Percentiles rank a stretch among this genome's conserved stretches.
These are phyloP conservation scores for Panopea generosa DNA, from an alignment of 2,888 invertebrate species.

Conservation along the genomic window DNA sequence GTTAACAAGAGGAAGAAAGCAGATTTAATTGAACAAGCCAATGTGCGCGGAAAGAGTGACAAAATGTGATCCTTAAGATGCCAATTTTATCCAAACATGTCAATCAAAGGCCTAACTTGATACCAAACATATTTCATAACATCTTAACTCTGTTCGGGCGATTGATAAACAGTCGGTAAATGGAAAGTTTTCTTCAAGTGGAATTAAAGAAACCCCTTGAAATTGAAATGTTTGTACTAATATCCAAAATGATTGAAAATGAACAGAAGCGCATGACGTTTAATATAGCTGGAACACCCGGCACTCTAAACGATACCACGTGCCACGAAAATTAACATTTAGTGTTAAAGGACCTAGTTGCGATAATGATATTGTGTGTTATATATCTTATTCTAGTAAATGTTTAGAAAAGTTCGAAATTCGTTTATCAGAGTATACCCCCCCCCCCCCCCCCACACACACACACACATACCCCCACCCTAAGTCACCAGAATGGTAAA, in stretches of 20 bases:
- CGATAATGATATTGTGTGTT: not conserved
- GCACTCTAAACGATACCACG: slow-evolving; percentile 6
- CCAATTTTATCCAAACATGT: slow-evolving; percentile 61
- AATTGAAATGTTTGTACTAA: slow-evolving; percentile 44
- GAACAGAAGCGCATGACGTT: slow-evolving; percentile 4
- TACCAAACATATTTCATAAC: slow-evolving; percentile 64
- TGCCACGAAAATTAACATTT: not conserved
- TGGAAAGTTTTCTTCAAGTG: slow-evolving; percentile 47
- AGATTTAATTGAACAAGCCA: slow-evolving; percentile 59
- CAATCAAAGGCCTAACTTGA: slow-evolving; percentile 56
- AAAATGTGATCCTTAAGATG: slow-evolving; percentile 49
- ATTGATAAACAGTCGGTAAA: slow-evolving; percentile 53
- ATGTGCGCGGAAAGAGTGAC: slow-evolving; percentile 44
- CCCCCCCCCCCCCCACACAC: too few relatives aligned
- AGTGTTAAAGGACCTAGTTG: not conserved
- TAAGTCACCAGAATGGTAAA: too few relatives aligned
- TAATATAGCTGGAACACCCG: slow-evolving; percentile 18
- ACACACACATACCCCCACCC: too few relatives aligned
- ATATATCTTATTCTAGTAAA: too few relatives aligned
- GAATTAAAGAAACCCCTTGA: slow-evolving; percentile 37
- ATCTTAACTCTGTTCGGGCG: slow-evolving; percentile 32
- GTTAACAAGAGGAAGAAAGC: slow-evolving; percentile 19
- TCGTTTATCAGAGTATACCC: too few relatives aligned
- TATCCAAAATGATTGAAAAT: slow-evolving; percentile 25
- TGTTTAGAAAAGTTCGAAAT: too few relatives aligned